phyloP scores from a whole-genome alignment of 2,113 vertebrate species.

The Gymnorhina tibicen region DNA sequence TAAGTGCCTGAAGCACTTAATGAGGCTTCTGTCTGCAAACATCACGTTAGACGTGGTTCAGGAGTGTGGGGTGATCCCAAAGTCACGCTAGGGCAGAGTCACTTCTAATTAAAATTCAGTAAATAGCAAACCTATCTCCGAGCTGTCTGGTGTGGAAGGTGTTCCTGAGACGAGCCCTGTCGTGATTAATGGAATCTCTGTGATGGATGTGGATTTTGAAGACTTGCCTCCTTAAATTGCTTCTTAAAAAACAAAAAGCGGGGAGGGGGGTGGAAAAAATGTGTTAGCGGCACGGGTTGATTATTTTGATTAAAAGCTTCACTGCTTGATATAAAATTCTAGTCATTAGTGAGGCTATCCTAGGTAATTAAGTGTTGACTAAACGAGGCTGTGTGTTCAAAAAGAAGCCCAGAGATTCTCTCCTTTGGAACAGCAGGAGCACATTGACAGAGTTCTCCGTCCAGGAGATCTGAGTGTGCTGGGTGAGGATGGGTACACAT shows the following conservation, averaged over 20 bases:
- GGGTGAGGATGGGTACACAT: not conserved
- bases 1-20: constrained; percentile 63
- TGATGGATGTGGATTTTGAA: not conserved
- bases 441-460: not conserved
- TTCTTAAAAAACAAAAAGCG: not conserved
- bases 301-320: constrained; percentile 20
- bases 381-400: not conserved
- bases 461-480: not conserved
- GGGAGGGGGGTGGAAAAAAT: fast-evolving
- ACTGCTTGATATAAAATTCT: not conserved
- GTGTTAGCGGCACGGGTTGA: not conserved
- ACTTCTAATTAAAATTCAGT: constrained; percentile 20
- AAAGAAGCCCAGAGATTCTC: constrained; percentile 8
- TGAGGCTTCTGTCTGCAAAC: not conserved
- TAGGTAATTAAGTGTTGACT: constrained; percentile 18
- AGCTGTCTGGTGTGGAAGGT: constrained; percentile 23
- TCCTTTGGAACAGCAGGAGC: not conserved
- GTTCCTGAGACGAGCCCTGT: not conserved
- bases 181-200: not conserved
- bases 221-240: not conserved
- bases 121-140: not conserved
- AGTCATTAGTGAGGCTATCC: not conserved
- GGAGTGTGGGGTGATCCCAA: not conserved
- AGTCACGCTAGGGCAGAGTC: constrained; percentile 31
- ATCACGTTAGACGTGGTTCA: not conserved